Evolutionary conservation across 2,888 invertebrate species (phyloP).

Genomic region (Rhagophthalmus giganteus): DNA sequence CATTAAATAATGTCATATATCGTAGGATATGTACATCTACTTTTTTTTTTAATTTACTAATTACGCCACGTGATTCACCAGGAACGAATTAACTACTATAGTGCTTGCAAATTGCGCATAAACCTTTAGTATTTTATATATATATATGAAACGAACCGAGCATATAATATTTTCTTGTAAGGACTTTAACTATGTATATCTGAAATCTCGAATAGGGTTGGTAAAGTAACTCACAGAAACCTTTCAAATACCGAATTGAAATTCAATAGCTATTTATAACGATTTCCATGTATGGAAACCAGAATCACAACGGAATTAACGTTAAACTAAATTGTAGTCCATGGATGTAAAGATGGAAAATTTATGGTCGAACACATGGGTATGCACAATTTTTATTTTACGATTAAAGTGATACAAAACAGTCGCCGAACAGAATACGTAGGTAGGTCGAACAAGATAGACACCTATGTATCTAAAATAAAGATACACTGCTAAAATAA

Average conservation of each 20-base stretch:
- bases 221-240: slow-evolving; percentile 11
- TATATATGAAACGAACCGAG: slow-evolving; percentile 15
- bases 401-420: no score
- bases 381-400: no score
- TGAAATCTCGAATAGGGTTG: slow-evolving; percentile 9
- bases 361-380: neutral
- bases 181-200: slow-evolving; percentile 4
- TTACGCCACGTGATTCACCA: slow-evolving; percentile 34
- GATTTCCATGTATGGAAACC: slow-evolving; percentile 17
- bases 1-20: slow-evolving; percentile 43
- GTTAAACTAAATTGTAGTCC: slow-evolving; percentile 9
- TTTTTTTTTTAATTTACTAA: slow-evolving; percentile 40
- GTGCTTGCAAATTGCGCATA: slow-evolving; percentile 14
- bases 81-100: slow-evolving; percentile 17
- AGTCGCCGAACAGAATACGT: no score
- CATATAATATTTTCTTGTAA: slow-evolving; percentile 8
- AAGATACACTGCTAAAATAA: no score
- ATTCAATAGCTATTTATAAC: slow-evolving; percentile 19
- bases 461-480: no score
- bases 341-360: slow-evolving; percentile 1
- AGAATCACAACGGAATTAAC: slow-evolving; percentile 20
- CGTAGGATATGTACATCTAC: slow-evolving; percentile 45
- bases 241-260: slow-evolving; percentile 18
- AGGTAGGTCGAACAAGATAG: no score
- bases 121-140: slow-evolving; percentile 13